A percentile compares a stretch with the other conserved stretches of the same genome.
phyloP scores from a whole-genome alignment of 2,888 invertebrate genomes.

The Nephrotoma guestfalica region DNA sequence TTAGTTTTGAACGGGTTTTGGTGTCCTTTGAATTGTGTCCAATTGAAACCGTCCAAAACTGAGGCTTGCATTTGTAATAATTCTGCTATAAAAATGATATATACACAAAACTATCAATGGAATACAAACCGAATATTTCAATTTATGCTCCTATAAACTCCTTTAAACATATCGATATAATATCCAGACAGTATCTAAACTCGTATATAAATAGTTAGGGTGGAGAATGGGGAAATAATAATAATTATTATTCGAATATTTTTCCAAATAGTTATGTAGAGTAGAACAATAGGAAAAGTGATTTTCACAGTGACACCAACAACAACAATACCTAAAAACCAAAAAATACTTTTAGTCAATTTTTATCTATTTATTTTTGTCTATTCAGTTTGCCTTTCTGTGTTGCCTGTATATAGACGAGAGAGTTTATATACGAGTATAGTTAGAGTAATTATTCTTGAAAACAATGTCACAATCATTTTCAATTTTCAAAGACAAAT shows the following conservation, averaged over 20 bases:
- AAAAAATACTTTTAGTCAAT: too few species aligned
- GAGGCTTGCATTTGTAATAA: slow-evolving; percentile 22
- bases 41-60: slow-evolving; percentile 37
- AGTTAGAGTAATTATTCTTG: background rate
- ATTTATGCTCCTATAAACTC: background rate
- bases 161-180: background rate
- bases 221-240: background rate
- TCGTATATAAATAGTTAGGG: background rate
- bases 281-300: background rate
- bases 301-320: background rate
- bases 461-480: background rate
- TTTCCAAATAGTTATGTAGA: background rate
- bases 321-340: background rate
- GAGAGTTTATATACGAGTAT: background rate
- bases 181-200: background rate
- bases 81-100: slow-evolving; percentile 1
- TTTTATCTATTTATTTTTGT: background rate
- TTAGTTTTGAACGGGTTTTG: slow-evolving; percentile 36
- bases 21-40: slow-evolving; percentile 30
- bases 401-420: background rate
- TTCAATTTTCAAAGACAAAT: background rate
- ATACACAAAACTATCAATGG: background rate
- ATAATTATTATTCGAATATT: background rate
- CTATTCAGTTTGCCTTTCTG: background rate
- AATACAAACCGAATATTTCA: background rate